These are phyloP conservation scores for Electrona antarctica DNA, from an alignment of 2,113 vertebrate species.

Conservation along the genomic window DNA sequence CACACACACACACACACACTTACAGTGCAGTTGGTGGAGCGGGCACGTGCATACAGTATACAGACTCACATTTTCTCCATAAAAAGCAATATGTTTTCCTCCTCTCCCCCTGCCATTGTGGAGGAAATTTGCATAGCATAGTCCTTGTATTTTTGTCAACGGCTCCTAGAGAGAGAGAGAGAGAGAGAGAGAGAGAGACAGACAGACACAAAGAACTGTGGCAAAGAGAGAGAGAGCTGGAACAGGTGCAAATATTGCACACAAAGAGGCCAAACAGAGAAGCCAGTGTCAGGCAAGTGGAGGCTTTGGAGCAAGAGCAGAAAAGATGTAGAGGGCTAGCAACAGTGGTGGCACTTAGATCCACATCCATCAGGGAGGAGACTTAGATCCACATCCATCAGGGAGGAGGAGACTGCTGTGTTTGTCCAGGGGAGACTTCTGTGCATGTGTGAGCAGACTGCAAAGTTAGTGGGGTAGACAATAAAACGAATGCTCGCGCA, in stretches of 20 bases:
- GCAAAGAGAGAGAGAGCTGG: conserved; percentile 53
- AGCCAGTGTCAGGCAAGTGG: conserved; percentile 71
- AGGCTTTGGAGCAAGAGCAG: conserved; percentile 63
- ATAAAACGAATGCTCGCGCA: neutral
- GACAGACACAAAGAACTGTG: conserved; percentile 16
- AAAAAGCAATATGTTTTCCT: conserved; percentile 60
- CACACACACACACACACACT: too few species aligned
- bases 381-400: conserved; percentile 76
- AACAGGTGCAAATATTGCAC: conserved; percentile 79
- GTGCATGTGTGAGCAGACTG: conserved; percentile 68
- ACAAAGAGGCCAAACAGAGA: conserved; percentile 75
- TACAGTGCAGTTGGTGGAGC: too few species aligned
- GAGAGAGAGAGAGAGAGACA: conserved; percentile 22
- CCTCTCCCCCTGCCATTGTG: conserved; percentile 54
- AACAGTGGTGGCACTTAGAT: conserved; percentile 76
- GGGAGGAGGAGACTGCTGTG: conserved; percentile 77
- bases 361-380: conserved; percentile 75
- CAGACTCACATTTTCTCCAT: conserved; percentile 34
- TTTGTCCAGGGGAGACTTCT: conserved; percentile 67
- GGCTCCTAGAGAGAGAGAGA: conserved; percentile 32
- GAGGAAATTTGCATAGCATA: conserved; percentile 58
- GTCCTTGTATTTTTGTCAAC: conserved; percentile 49
- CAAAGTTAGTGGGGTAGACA: conserved; percentile 55
- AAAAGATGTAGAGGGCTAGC: conserved; percentile 80
- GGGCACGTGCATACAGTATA: too few species aligned